Conservation (phyloP, 2,797 vertebrate species). For the Cyprinodon diabolis region DNA sequence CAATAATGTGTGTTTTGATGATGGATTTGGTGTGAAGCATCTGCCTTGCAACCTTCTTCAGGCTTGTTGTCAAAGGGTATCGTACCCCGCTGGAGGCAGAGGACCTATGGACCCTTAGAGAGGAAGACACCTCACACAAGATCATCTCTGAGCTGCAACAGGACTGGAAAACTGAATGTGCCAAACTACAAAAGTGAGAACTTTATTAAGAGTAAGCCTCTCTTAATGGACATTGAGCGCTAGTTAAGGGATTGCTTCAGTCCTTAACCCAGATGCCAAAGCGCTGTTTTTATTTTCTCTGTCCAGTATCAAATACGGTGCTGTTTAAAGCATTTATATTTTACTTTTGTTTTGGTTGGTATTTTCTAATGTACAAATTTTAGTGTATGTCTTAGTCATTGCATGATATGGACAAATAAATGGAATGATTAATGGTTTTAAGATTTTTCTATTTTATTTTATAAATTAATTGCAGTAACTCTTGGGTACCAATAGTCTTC, state of each 20-base stretch:
- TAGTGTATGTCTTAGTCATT: neutral
- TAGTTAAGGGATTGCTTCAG: neutral
- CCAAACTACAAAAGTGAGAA: slow-evolving; percentile 82
- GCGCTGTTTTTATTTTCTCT: neutral
- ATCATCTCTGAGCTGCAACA: slow-evolving; percentile 86
- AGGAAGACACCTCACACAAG: slow-evolving; percentile 86
- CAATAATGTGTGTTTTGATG: slow-evolving; percentile 56
- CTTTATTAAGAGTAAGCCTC: neutral
- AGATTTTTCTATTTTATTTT: neutral
- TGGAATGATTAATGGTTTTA: neutral
- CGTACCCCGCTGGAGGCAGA: slow-evolving; percentile 78
- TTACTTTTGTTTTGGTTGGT: neutral
- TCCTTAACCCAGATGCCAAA: neutral
- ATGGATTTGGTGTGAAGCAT: slow-evolving; percentile 43
- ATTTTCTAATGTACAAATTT: neutral
- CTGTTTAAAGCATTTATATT: neutral
- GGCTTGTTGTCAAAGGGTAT: slow-evolving; percentile 90
- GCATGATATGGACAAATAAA: neutral
- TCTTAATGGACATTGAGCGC: neutral
- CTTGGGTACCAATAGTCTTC: too few species aligned
- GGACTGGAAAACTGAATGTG: slow-evolving; percentile 81
- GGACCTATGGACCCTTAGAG: slow-evolving; percentile 89
- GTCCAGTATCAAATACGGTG: neutral
- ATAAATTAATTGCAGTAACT: too few species aligned
- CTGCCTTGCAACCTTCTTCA: slow-evolving; percentile 51